These are phyloP conservation scores for Leptinotarsa rubiginosa DNA, from an alignment of 2,888 invertebrate genomes.

Conservation along the genomic window DNA sequence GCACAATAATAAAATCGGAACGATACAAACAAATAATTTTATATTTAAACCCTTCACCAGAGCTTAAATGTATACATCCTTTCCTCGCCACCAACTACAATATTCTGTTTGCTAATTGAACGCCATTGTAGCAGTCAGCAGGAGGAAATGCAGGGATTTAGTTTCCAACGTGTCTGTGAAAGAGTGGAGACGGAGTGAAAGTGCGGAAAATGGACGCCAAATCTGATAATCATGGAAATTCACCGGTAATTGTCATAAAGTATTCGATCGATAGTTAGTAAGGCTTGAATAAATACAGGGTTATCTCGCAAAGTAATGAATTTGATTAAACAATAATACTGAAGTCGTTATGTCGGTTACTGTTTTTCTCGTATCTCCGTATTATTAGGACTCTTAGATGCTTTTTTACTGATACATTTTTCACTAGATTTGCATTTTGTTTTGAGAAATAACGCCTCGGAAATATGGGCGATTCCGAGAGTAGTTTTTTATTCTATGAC, in stretches of 20 bases:
- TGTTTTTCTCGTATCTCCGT: too few species aligned
- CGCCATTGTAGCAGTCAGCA: slow-evolving; percentile 36
- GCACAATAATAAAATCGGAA: slow-evolving; percentile 41
- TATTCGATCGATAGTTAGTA: background rate
- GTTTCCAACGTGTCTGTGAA: slow-evolving; percentile 21
- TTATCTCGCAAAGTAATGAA: background rate
- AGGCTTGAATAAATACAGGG: background rate
- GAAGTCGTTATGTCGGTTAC: too few species aligned
- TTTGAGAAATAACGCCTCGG: too few species aligned
- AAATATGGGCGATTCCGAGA: too few species aligned
- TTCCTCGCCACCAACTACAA: slow-evolving; percentile 42
- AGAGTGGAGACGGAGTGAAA: slow-evolving; percentile 17
- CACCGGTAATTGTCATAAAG: background rate
- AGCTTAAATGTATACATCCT: slow-evolving; percentile 49
- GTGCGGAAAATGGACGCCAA: slow-evolving; percentile 22
- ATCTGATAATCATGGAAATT: background rate
- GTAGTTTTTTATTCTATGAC: too few species aligned
- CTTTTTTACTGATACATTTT: too few species aligned
- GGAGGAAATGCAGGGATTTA: slow-evolving; percentile 44
- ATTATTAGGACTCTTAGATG: too few species aligned
- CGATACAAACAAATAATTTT: slow-evolving; percentile 48
- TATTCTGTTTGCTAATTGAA: slow-evolving; percentile 45
- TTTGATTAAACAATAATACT: background rate
- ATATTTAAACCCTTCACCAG: slow-evolving; percentile 47
- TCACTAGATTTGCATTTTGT: too few species aligned